Percentiles rank a stretch among this genome's conserved stretches.
Conservation (phyloP, 2,797 vertebrate species). For the Lepilemur ruficaudatus region DNA sequence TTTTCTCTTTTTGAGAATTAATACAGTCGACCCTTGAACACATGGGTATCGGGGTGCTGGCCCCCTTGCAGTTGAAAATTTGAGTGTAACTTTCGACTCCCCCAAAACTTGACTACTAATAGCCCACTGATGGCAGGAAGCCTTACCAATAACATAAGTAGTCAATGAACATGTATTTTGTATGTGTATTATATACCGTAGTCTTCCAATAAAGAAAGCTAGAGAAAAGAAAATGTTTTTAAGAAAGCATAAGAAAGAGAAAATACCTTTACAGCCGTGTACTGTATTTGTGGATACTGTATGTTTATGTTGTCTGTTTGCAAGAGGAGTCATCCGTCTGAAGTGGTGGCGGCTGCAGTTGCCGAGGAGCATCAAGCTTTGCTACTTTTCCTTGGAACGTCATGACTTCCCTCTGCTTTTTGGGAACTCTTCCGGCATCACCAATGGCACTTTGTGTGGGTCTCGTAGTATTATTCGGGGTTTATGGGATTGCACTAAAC, state of each 20-base stretch:
- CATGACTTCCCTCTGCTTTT: not conserved
- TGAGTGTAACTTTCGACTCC: not conserved
- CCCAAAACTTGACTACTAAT: not conserved
- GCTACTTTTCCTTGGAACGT: not conserved
- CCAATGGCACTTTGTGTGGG: not conserved
- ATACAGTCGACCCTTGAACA: not conserved
- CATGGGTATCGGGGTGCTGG: no score
- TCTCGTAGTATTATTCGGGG: not conserved
- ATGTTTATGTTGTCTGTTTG: not conserved
- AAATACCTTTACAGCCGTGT: not conserved
- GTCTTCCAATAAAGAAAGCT: not conserved
- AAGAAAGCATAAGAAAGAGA: not conserved
- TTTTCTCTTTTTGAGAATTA: not conserved
- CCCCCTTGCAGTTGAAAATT: not conserved
- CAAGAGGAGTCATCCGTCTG: not conserved
- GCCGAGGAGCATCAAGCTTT: not conserved
- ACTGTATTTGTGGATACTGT: not conserved
- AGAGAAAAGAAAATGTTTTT: not conserved
- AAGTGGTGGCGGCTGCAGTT: not conserved
- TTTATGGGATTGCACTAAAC: not conserved
- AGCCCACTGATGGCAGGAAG: not conserved
- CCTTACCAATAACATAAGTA: not conserved
- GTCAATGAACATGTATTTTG: not conserved
- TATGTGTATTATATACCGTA: not conserved
- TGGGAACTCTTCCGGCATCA: no score